phyloP scores from a whole-genome alignment of 2,888 invertebrate genomes.

The Drepanosiphum platanoidis region DNA sequence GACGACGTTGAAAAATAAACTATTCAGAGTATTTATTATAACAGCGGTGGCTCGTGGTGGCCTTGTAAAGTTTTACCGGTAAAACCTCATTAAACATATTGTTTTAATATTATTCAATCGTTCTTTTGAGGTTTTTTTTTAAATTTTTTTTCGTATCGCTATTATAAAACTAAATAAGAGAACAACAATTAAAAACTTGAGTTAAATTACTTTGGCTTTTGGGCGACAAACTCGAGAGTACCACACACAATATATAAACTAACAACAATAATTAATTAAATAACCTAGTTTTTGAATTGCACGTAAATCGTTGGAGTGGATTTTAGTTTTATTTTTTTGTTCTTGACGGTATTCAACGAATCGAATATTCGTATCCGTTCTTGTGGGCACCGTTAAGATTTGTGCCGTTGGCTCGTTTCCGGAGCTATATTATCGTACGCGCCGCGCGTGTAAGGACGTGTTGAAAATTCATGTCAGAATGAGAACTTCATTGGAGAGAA shows the following conservation, averaged over 20 bases:
- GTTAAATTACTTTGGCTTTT: neutral
- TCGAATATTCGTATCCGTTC: no score
- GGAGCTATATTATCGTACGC: no score
- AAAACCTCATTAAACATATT: no score
- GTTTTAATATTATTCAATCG: neutral
- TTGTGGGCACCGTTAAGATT: neutral
- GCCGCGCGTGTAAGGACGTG: neutral
- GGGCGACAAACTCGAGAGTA: no score
- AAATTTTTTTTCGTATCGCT: neutral
- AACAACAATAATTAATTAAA: neutral
- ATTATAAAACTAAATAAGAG: neutral
- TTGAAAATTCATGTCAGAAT: neutral
- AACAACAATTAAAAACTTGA: neutral
- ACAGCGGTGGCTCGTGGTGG: no score
- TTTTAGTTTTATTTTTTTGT: no score
- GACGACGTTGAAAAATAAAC: no score
- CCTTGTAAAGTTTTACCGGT: no score
- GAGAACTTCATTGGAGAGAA: conserved; percentile 27
- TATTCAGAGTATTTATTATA: no score
- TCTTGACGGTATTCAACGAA: no score
- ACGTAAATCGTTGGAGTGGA: neutral
- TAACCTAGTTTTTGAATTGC: neutral
- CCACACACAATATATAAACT: no score
- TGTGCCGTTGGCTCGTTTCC: neutral
- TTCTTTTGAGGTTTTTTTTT: neutral